Conservation (phyloP, 2,888 invertebrate species). For the Anthrax anthrax region DNA sequence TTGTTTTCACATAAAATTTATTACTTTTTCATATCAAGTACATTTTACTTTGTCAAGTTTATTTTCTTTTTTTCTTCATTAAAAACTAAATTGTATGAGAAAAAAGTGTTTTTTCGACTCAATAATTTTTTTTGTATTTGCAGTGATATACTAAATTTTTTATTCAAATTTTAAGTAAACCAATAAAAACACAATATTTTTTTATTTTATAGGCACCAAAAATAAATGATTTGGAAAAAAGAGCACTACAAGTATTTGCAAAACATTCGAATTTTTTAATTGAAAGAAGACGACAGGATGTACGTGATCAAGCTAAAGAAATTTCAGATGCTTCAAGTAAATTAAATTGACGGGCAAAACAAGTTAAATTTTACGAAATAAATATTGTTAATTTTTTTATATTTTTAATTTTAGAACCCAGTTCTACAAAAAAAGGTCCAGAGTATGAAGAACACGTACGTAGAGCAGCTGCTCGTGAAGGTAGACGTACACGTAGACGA, state of each 20-base stretch:
- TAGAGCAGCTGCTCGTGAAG: constrained; percentile 82
- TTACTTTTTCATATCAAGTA: too few relatives aligned
- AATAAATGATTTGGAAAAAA: constrained; percentile 65
- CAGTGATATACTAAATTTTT: constrained; percentile 11
- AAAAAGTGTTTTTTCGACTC: too few relatives aligned
- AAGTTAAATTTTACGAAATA: not conserved
- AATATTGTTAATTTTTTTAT: not conserved
- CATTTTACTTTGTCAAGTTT: too few relatives aligned
- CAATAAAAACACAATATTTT: too few relatives aligned
- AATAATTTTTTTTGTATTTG: constrained; percentile 30
- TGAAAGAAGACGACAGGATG: constrained; percentile 77
- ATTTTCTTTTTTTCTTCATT: too few relatives aligned
- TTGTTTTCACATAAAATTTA: too few relatives aligned
- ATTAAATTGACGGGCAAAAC: not conserved
- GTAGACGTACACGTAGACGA: constrained; percentile 73
- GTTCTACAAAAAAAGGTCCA: constrained; percentile 24
- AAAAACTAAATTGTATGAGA: too few relatives aligned
- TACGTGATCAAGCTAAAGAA: constrained; percentile 89
- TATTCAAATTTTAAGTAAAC: too few relatives aligned
- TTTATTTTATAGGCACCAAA: constrained; percentile 41
- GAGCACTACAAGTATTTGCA: constrained; percentile 55
- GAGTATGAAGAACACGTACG: constrained; percentile 59
- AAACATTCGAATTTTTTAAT: constrained; percentile 61
- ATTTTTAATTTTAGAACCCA: not conserved
- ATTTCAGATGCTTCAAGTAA: constrained; percentile 54